Base-by-base conservation (phyloP, 2,888 invertebrate species). In the Maniola hyperantus region DNA sequence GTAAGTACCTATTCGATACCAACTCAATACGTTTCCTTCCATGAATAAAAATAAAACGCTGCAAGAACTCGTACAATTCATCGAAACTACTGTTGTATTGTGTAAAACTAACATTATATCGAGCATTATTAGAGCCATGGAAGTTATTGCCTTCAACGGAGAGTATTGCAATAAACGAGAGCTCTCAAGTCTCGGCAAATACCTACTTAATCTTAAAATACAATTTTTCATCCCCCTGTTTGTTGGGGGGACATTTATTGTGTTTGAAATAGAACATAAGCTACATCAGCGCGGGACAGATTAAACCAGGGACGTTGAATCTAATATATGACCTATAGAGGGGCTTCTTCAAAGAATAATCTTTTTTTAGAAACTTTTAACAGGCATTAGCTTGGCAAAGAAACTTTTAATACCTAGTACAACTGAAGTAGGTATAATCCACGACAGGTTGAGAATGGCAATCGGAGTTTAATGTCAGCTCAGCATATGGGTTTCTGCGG, bases 241-340 rank as follows among this genome's bases (percentile, higher is more conserved):
- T 61, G 64, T 57, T 57, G 15, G 18, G 18, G 6, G 48, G 36
- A 55, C 55, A 8, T 33, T 55, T 65, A 50, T 42, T 48, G 55
- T 36, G 55, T 50, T 64, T 54, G 64, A 57, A 74, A 68, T 51
- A 53, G 13, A 50, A 18, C n/a, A 5, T n/a, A n/a, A n/a, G n/a
- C n/a, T n/a, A 44, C 60, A 15, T 51, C 36, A 50, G 20, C 50
- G 34, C 20, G 36, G 53, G 34, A 18, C 15, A 36, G 36, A 36
- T 36, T 15, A 55, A 15, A 6, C n/a, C 46, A 15, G 26, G 26
- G 4, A 4, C 4, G 4, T 26, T 26, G 26, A 26, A 26, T 26
- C 4, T 26, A 2, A 26, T 26, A 26, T 4, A 26, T 26, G 1
- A 26, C 26, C 2, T 26, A 26, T 26, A 26, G 26, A 26, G 4